phyloP scores from a whole-genome alignment of 2,797 vertebrate genomes.

The Staurois parvus region DNA sequence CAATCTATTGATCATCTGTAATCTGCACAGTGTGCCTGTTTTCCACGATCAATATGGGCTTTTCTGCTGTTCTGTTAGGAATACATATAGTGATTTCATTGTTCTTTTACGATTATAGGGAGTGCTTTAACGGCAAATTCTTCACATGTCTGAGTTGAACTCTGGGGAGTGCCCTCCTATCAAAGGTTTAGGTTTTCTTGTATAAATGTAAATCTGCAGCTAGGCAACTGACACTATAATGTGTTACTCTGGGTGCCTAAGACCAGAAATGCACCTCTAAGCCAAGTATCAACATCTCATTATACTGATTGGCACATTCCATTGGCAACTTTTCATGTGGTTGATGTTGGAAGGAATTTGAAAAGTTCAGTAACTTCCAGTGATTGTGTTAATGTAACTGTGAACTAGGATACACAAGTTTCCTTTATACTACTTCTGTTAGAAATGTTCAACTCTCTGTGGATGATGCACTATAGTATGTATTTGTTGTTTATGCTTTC shows the following conservation, averaged over 20 bases:
- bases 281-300: not conserved
- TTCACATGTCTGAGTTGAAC: constrained; percentile 15
- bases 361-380: not conserved
- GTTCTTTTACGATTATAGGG: not conserved
- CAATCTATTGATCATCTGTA: not conserved
- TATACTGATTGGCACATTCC: not conserved
- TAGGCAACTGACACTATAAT: not conserved
- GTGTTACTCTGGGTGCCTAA: not conserved
- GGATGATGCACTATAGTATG: not conserved
- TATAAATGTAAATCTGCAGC: not conserved
- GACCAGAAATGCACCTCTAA: not conserved
- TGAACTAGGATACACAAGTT: not conserved
- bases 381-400: not conserved
- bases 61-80: not conserved
- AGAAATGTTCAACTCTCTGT: too few relatives aligned
- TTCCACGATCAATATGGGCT: not conserved
- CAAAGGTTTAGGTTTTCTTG: not conserved
- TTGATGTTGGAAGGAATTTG: not conserved
- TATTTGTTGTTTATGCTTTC: not conserved
- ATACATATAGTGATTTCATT: not conserved
- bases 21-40: not conserved
- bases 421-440: too few relatives aligned
- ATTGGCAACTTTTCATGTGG: not conserved
- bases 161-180: not conserved
- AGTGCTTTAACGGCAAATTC: constrained; percentile 2